Percentiles rank a stretch among this genome's conserved stretches.
These are phyloP conservation scores for Drosophila orosa DNA, from an alignment of 1,140 invertebrate genomes.

Conservation along the genomic window DNA sequence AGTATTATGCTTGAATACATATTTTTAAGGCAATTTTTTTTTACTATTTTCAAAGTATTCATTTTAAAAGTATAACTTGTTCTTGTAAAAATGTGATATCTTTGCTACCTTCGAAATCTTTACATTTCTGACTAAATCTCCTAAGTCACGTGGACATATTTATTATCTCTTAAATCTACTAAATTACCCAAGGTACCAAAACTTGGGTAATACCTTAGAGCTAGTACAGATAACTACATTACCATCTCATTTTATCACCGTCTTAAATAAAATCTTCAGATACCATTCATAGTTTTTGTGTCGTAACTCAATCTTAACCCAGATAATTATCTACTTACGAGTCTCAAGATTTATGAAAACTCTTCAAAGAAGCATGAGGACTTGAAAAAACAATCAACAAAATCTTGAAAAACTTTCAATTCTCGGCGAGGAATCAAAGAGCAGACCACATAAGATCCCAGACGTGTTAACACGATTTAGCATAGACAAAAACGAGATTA, in stretches of 20 bases:
- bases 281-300: slow-evolving; percentile 12
- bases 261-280: slow-evolving; percentile 6
- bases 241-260: slow-evolving; percentile 8
- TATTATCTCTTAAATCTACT: neutral
- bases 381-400: slow-evolving; percentile 4
- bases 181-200: neutral
- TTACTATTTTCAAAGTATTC: neutral
- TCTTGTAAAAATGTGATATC: neutral
- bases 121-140: neutral
- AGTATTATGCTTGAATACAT: too few relatives aligned
- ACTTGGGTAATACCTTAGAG: slow-evolving; percentile 10
- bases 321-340: slow-evolving; percentile 37
- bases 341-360: slow-evolving; percentile 3
- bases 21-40: too few relatives aligned
- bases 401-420: slow-evolving; percentile 33
- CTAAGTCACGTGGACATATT: neutral
- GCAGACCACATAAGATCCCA: slow-evolving; percentile 11
- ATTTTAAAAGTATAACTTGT: neutral
- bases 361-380: slow-evolving; percentile 26
- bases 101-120: neutral
- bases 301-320: slow-evolving; percentile 47
- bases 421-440: slow-evolving; percentile 1
- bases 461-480: slow-evolving; percentile 58
- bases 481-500: slow-evolving; percentile 27
- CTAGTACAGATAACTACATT: slow-evolving; percentile 18